These are phyloP conservation scores for Betta splendens DNA, from an alignment of 2,797 vertebrate species.

Conservation along the genomic window DNA sequence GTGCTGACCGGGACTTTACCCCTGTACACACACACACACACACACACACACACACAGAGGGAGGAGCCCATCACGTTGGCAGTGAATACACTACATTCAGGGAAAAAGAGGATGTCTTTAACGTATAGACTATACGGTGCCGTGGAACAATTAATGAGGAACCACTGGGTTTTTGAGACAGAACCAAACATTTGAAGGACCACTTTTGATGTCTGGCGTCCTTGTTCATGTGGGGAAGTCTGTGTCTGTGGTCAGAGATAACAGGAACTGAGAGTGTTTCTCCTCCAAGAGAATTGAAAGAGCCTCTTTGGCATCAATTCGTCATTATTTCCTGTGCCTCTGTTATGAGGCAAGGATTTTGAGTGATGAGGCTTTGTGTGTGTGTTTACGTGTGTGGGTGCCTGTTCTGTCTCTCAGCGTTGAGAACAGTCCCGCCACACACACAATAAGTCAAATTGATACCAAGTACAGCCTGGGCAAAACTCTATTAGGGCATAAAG, in stretches of 20 bases:
- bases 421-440: slow-evolving; percentile 37
- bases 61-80: slow-evolving; percentile 5
- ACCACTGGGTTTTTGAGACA: neutral
- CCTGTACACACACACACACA: slow-evolving; percentile 7
- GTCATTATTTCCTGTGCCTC: slow-evolving; percentile 54
- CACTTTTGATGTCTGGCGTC: slow-evolving; percentile 12
- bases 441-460: slow-evolving; percentile 63
- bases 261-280: slow-evolving; percentile 32
- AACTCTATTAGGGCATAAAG: slow-evolving; percentile 67
- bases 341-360: slow-evolving; percentile 43
- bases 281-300: slow-evolving; percentile 37
- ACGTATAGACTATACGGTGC: neutral
- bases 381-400: slow-evolving; percentile 42
- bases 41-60: slow-evolving; percentile 11
- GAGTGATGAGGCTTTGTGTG: slow-evolving; percentile 52
- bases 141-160: slow-evolving; percentile 14
- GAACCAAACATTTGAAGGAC: neutral
- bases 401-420: slow-evolving; percentile 51
- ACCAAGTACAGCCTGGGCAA: slow-evolving; percentile 35
- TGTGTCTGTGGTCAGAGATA: slow-evolving; percentile 27
- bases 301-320: slow-evolving; percentile 45
- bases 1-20: slow-evolving; percentile 56
- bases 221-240: slow-evolving; percentile 13
- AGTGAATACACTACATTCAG: slow-evolving; percentile 13
- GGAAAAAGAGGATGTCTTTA: slow-evolving; percentile 9